These are phyloP conservation scores for Sarcophaga bullata DNA, from an alignment of 1,140 invertebrate species.

Conservation along the genomic window DNA sequence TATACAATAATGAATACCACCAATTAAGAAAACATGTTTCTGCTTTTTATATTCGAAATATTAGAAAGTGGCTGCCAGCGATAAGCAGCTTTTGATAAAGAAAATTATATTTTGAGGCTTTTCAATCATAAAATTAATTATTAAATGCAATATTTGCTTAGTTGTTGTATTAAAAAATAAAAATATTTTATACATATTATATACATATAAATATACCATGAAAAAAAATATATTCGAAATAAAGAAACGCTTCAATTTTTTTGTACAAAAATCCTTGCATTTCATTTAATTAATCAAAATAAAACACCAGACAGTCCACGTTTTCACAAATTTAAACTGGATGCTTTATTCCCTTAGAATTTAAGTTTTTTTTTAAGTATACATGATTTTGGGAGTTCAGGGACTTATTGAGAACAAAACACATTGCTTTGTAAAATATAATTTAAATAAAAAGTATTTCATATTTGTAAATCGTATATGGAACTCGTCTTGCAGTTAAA, in stretches of 20 bases:
- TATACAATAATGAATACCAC: conserved; percentile 17
- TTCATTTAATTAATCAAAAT: background rate
- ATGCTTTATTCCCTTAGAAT: too few relatives aligned
- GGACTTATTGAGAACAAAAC: too few relatives aligned
- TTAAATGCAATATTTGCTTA: conserved; percentile 19
- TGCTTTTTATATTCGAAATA: conserved; percentile 7
- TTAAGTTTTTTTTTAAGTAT: too few relatives aligned
- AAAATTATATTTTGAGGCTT: background rate
- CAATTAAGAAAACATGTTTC: background rate
- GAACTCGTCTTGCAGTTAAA: background rate
- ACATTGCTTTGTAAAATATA: too few relatives aligned
- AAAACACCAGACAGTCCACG: too few relatives aligned
- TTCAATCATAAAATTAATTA: background rate
- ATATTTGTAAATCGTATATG: background rate
- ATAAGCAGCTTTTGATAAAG: background rate
- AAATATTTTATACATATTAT: conserved; percentile 10
- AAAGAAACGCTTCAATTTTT: conserved; percentile 20
- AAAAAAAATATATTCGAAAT: background rate
- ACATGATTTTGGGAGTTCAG: too few relatives aligned
- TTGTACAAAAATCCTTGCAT: background rate
- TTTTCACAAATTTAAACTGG: too few relatives aligned
- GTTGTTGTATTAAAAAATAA: conserved; percentile 24
- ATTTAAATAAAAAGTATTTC: background rate
- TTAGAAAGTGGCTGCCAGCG: background rate
- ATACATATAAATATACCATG: conserved; percentile 12